Evolutionary conservation across 2,797 vertebrate genomes (phyloP).

Genomic region (Taeniopygia guttata): DNA sequence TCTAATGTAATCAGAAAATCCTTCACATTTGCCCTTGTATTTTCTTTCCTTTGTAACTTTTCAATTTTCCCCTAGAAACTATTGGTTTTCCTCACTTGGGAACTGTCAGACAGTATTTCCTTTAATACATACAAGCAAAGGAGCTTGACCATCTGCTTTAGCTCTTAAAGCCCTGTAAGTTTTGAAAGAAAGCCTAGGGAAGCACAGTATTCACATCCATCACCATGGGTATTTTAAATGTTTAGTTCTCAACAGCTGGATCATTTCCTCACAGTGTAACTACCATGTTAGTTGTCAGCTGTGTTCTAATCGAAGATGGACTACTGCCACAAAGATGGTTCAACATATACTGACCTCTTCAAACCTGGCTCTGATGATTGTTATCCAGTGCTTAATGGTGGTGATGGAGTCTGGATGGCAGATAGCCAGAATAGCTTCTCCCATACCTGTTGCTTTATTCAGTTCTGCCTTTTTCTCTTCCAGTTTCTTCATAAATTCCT

Average conservation of each 20-base stretch:
- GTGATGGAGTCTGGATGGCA: conserved; percentile 98
- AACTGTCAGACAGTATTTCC: not conserved
- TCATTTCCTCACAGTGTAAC: not conserved
- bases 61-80: not conserved
- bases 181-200: conserved; percentile 28
- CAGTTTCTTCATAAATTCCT: conserved; percentile 96
- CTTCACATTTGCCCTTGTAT: not conserved
- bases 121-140: conserved; percentile 27
- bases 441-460: conserved; percentile 89
- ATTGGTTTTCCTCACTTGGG: not conserved
- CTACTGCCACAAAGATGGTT: not conserved
- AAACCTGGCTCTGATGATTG: conserved; percentile 96
- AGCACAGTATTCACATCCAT: not conserved
- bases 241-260: conserved; percentile 16
- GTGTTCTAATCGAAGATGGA: not conserved
- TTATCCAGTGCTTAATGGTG: conserved; percentile 99
- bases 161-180: not conserved
- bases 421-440: conserved; percentile 90
- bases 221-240: conserved; percentile 7
- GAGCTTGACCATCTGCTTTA: conserved; percentile 17
- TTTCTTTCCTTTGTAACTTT: not conserved
- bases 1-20: not conserved
- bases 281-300: not conserved
- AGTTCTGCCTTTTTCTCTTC: conserved; percentile 92
- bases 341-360: conserved; percentile 88